These are phyloP conservation scores for Nysson spinosus DNA, from an alignment of 2,888 invertebrate species.

Conservation along the genomic window DNA sequence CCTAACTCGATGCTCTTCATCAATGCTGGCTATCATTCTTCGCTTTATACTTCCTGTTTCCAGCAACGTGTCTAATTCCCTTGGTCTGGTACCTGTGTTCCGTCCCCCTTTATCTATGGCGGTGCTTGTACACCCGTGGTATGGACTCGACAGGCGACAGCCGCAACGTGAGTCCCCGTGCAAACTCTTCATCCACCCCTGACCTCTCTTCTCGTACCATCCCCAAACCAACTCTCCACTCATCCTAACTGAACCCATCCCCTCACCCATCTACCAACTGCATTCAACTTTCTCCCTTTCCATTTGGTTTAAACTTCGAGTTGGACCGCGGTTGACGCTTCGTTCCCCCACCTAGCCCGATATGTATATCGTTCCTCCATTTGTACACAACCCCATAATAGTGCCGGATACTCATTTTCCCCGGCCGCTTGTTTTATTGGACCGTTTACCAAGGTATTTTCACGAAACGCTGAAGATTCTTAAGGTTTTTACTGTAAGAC, in stretches of 20 bases:
- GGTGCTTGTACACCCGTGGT: constrained; percentile 36
- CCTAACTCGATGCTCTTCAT: too few species aligned
- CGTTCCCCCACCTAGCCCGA: constrained; percentile 24
- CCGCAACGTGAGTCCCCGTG: constrained; percentile 64
- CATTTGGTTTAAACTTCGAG: constrained; percentile 53
- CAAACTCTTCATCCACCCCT: constrained; percentile 58
- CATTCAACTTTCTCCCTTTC: constrained; percentile 56
- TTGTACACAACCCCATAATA: too few species aligned
- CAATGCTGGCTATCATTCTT: too few species aligned
- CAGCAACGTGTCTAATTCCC: constrained; percentile 7
- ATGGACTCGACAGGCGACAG: constrained; percentile 65
- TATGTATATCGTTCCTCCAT: neutral
- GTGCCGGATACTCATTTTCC: too few species aligned
- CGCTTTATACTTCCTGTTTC: too few species aligned
- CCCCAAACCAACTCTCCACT: constrained; percentile 32
- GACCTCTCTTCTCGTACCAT: constrained; percentile 12
- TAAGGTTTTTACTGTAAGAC: too few species aligned
- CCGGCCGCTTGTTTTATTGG: too few species aligned
- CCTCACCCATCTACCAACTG: constrained; percentile 39
- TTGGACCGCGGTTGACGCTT: constrained; percentile 43
- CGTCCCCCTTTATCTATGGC: constrained; percentile 13
- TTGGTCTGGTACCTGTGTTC: neutral
- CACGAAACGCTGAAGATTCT: too few species aligned
- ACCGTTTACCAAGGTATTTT: too few species aligned
- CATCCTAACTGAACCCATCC: constrained; percentile 22